Evolutionary conservation across 1,140 invertebrate genomes (phyloP), one percentile per base, ranked within the genome.

Genomic region (Drosophila kepulauana): DNA sequence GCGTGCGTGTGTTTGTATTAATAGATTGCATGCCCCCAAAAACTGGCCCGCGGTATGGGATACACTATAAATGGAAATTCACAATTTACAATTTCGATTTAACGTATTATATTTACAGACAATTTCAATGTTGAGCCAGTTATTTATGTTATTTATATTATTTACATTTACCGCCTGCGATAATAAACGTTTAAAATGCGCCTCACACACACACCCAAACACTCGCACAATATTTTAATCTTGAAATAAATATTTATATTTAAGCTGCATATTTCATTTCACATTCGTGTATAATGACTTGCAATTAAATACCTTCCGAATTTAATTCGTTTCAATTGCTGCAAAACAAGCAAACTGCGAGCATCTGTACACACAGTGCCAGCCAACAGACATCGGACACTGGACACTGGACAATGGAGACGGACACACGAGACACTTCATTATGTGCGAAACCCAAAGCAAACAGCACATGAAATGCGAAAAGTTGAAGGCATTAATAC

Each of bases 71-170:
- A 67, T 76, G 68, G 49, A 57, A 81, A 68, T 65, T 78, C 65
- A 84, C 70, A 66, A 73, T 85, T 72, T 86, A 81, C 67, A 86
- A 79, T 86, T 86, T 73, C 75, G 59, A 72, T 87, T 87, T 70
- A 79, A 82, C 67, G 74, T 43, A 69, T 70, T 75, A 74, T 79
- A 66, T 75, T 51, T 69, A 69, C 69, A 46, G 61, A 64, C 68
- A 62, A 48, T 54, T 54, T 54, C 51, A 54, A 61, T 48, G 58
- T 51, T 62, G 57, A 59, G 43, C 54, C 58, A 57, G 65, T 49
- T 59, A 75, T 70, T 70, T 70, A 75, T 64, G 52, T 45, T 30
- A 43, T 43, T 45, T 75, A 43, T 43, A 43, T 43, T 43, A 69
- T 70, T 75, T 64, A 48, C 54, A 63, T 13, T 48, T 45, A 8